Base-by-base conservation (phyloP, 2,113 vertebrate species). In the Onychorhynchus coronatus region DNA sequence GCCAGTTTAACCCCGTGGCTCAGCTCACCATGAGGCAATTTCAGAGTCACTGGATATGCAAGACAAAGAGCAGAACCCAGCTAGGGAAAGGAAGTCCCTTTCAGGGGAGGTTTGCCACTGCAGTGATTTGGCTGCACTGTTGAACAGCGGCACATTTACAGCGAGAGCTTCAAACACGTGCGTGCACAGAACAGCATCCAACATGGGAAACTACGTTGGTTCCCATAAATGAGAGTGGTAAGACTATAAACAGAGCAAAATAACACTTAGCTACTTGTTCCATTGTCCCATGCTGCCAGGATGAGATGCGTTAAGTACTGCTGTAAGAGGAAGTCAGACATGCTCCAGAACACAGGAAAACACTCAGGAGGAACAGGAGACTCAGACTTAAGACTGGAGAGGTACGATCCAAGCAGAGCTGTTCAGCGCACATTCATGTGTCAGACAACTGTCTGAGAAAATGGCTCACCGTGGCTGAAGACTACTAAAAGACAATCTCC, bases 401-500 rank as follows among this genome's bases (percentile, higher is more conserved):
- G 31, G 11, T 5, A 11, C 68, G 73, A 71, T 28, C 27, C 76
- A 72, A 77, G 37, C 0, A 0, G 18, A 73, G 55, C 41, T 47
- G 30, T 19, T 81, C 39, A 67, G 55, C 9, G 0, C 52, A 52
- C 23, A 5, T 31, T 62, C 23, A 6, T 0, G 0, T 9, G 19
- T 37, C 46, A 66, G 41, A 49, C 20, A 39, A 8, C n/a, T 31
- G 21, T 22, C 39, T 28, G 44, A 49, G 35, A 31, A 74, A 83
- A 62, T 63, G 52, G 50, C 31, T 88, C n/a, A 49, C 23, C 22
- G 19, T 0, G 2, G 41, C 3, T 5, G 0, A 11, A 58, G 37
- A 27, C 24, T 33, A 59, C 44, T 33, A 77, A 28, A 44, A 76
- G 3, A 3, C n/a, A 80, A 72, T 27, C 39, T 50, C 18, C 44